phyloP scores from a whole-genome alignment of 2,888 invertebrate species.

The Polydrusus tereticollis region DNA sequence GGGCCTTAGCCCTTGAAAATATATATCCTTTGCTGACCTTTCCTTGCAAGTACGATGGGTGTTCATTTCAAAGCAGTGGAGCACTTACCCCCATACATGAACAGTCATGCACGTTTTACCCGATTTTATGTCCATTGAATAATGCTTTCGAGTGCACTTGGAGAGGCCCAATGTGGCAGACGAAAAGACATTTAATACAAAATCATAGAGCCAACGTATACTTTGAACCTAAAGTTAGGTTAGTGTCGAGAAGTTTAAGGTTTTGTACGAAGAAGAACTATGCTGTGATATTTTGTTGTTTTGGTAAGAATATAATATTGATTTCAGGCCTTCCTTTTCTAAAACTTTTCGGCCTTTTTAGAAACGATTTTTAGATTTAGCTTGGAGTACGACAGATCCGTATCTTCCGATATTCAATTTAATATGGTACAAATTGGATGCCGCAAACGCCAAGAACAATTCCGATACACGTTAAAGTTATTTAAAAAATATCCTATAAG shows the following conservation, averaged over 20 bases:
- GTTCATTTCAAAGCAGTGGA: slow-evolving; percentile 21
- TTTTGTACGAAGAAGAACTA: slow-evolving; percentile 14
- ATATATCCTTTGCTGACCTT: slow-evolving; percentile 43
- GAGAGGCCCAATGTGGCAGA: slow-evolving; percentile 38
- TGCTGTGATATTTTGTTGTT: slow-evolving; percentile 23
- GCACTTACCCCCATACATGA: slow-evolving; percentile 35
- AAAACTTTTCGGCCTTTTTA: no score
- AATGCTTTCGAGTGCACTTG: slow-evolving; percentile 47
- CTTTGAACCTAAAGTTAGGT: slow-evolving; percentile 31
- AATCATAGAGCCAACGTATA: slow-evolving; percentile 49
- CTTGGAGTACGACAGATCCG: not conserved
- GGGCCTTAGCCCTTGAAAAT: slow-evolving; percentile 56
- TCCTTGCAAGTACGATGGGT: slow-evolving; percentile 45
- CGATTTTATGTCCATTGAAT: slow-evolving; percentile 33
- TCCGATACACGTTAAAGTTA: not conserved
- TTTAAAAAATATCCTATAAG: not conserved
- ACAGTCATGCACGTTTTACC: slow-evolving; percentile 26
- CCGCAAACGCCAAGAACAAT: not conserved
- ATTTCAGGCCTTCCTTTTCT: no score
- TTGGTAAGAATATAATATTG: slow-evolving; percentile 26
- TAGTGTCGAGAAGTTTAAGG: slow-evolving; percentile 11
- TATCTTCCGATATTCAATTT: not conserved
- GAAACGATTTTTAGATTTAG: not conserved
- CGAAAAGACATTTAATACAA: slow-evolving; percentile 42
- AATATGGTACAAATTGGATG: slow-evolving; percentile 6